Evolutionary conservation across 1,140 invertebrate species (phyloP).

Genomic region (Cydia splendana): DNA sequence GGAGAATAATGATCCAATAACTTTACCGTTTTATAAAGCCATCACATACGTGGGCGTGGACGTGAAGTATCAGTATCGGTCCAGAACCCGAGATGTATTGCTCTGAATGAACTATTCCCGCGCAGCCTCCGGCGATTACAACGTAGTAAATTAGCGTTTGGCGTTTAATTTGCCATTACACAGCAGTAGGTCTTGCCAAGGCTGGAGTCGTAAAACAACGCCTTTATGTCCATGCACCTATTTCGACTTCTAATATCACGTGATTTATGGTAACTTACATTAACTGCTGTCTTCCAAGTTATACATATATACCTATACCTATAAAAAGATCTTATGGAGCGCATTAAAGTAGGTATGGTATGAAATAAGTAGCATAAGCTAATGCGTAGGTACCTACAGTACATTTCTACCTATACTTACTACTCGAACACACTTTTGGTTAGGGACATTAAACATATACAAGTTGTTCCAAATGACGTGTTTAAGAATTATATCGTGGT

Average conservation of each 20-base stretch:
- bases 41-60: slow-evolving; percentile 38
- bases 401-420: too few relatives aligned
- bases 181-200: slow-evolving; percentile 44
- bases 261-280: too few relatives aligned
- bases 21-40: slow-evolving; percentile 18
- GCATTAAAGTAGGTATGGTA: too few relatives aligned
- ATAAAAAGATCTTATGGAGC: background rate
- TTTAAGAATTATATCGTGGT: too few relatives aligned
- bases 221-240: slow-evolving; percentile 12
- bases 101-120: slow-evolving; percentile 35
- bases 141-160: slow-evolving; percentile 46
- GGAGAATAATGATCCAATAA: slow-evolving; percentile 28
- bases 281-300: background rate
- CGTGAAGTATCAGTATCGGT: slow-evolving; percentile 31
- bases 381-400: too few relatives aligned
- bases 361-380: too few relatives aligned
- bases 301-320: background rate
- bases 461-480: too few relatives aligned
- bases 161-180: slow-evolving; percentile 50
- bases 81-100: background rate
- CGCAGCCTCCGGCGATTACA: slow-evolving; percentile 40
- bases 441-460: too few relatives aligned
- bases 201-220: slow-evolving; percentile 41
- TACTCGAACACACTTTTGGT: too few relatives aligned
- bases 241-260: background rate